Percentiles rank a stretch among this genome's conserved stretches.
Conservation (phyloP, 2,888 invertebrate genomes). For the Campopleginae sp. region DNA sequence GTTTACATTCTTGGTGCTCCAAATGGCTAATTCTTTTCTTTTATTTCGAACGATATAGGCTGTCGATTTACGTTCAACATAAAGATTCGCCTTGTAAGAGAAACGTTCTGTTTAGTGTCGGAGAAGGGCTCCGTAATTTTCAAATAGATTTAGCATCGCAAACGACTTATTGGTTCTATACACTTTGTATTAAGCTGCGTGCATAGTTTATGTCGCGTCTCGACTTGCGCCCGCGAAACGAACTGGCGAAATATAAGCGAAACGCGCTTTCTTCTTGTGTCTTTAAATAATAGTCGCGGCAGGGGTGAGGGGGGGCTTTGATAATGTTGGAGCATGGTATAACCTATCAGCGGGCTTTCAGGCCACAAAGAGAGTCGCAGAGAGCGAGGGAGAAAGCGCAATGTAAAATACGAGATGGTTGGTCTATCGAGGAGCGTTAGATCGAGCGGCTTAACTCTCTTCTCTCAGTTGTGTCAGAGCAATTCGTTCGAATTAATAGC, state of each 20-base stretch:
- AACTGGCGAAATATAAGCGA: slow-evolving; percentile 50
- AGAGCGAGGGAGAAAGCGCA: slow-evolving; percentile 29
- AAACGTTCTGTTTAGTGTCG: neutral
- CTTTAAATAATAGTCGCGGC: slow-evolving; percentile 33
- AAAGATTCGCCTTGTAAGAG: neutral
- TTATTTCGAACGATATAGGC: neutral
- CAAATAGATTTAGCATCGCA: slow-evolving; percentile 27
- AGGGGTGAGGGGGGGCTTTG: slow-evolving; percentile 23
- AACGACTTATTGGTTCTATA: slow-evolving; percentile 43
- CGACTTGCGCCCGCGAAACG: slow-evolving; percentile 55
- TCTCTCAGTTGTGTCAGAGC: slow-evolving; percentile 72
- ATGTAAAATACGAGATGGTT: slow-evolving; percentile 66
- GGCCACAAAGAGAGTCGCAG: slow-evolving; percentile 10
- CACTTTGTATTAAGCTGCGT: slow-evolving; percentile 25
- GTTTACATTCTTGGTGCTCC: neutral
- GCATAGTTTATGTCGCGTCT: slow-evolving; percentile 48
- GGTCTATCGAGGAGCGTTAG: slow-evolving; percentile 64
- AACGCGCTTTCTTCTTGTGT: slow-evolving; percentile 31
- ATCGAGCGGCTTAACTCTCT: slow-evolving; percentile 52
- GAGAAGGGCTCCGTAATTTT: slow-evolving; percentile 30
- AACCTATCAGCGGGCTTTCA: neutral
- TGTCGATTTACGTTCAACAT: neutral
- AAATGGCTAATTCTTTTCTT: neutral
- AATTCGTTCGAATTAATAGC: slow-evolving; percentile 79
- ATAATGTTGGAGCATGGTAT: slow-evolving; percentile 18